Conservation (phyloP, 1,140 invertebrate species). For the Tachypleus tridentatus region DNA sequence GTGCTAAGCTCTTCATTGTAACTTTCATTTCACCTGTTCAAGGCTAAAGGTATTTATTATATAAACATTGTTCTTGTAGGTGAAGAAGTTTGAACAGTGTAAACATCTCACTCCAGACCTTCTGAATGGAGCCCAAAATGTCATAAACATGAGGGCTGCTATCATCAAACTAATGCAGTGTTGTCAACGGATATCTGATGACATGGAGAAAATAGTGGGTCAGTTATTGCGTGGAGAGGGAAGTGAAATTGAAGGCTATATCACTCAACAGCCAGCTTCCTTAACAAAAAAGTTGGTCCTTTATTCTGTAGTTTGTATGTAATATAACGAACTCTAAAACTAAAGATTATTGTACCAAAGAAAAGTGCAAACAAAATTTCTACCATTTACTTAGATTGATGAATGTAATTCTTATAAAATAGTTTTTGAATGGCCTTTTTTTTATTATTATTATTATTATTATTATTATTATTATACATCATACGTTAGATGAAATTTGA, state of each 20-base stretch:
- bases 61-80: slow-evolving; percentile 23
- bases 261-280: slow-evolving; percentile 35
- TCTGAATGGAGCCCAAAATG: slow-evolving; percentile 35
- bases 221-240: slow-evolving; percentile 27
- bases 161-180: slow-evolving; percentile 38
- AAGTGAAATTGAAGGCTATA: slow-evolving; percentile 26
- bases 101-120: slow-evolving; percentile 34
- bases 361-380: not conserved
- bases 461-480: too few species aligned
- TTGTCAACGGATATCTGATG: slow-evolving; percentile 37
- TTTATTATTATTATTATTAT: too few species aligned
- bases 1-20: too few species aligned
- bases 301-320: not conserved
- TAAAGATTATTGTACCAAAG: not conserved
- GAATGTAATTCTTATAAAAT: not conserved
- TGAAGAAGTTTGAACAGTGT: slow-evolving; percentile 29
- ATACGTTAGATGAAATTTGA: too few species aligned
- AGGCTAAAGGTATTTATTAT: not conserved
- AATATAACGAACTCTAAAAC: too few species aligned
- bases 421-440: too few species aligned
- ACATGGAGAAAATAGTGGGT: slow-evolving; percentile 37
- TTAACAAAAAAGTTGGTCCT: slow-evolving; percentile 31
- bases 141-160: slow-evolving; percentile 35
- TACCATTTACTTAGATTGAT: not conserved
- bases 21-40: not conserved